Evolutionary conservation across 2,797 vertebrate species (phyloP), one percentile per base, ranked within the genome.

Genomic region (Brotogeris chrysoptera): DNA sequence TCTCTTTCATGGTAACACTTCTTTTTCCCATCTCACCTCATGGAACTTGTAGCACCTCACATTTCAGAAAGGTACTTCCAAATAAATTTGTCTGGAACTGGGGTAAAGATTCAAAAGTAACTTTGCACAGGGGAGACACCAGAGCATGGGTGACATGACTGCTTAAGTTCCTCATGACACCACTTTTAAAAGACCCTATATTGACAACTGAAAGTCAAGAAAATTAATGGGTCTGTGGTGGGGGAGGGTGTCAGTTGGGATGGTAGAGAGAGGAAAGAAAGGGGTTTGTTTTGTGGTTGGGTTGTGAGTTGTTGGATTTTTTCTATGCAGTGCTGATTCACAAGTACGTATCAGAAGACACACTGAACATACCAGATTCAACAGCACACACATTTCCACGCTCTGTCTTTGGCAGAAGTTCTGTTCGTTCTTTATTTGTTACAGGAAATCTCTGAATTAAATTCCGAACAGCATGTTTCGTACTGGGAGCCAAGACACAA

Each of bases 361-460:
- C 63, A 70, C 3, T 60, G n/a, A 80, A 97, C 98, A 78, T 97
- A 98, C 98, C 98, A 77, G 97, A 93, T 91, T 98, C 98, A 83
- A 98, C 66, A 82, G 98, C 90, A 83, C 95, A 86, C 9, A 97
- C 93, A 91, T 93, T 90, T 88, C 97, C 97, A 79, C 97, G 98
- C 80, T 98, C 98, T 6, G 88, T 98, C 96, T 96, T 98, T 16
- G 98, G 98, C 70, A 98, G 97, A 93, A 99, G 97, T 70, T 99
- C 99, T 15, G 94, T 95, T 38, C 97, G 98, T 44, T 99, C 99
- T 97, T 98, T 99, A 94, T 93, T 98, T 80, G 98, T 99, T 87
- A 99, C 94, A n/a, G 99, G 99, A 96, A 99, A 99, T 94, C 97
- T 98, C 63, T 98, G 98, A 88, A 99, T 98, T 59, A 99, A 98